These are phyloP conservation scores for Colletes collaris DNA, from an alignment of 2,888 invertebrate genomes.

Conservation along the genomic window DNA sequence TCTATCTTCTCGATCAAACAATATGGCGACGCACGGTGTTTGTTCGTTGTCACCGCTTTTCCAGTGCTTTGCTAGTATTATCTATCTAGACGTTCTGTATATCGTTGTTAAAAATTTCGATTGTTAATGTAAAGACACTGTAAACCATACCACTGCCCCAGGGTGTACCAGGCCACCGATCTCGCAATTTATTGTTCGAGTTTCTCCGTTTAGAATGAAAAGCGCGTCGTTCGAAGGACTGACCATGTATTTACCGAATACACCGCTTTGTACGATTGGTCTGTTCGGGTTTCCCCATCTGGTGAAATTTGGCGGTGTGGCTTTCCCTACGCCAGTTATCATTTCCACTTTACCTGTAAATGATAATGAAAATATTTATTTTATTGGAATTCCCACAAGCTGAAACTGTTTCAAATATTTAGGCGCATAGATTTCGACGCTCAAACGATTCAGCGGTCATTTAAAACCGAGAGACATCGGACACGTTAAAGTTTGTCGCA, in stretches of 20 bases:
- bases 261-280: slow-evolving; percentile 87
- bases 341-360: slow-evolving; percentile 88
- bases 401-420: no score
- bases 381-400: no score
- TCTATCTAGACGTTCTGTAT: slow-evolving; percentile 10
- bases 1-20: slow-evolving; percentile 20
- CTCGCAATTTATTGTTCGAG: slow-evolving; percentile 89
- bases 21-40: slow-evolving; percentile 21
- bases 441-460: no score
- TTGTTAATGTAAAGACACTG: slow-evolving; percentile 84
- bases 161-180: slow-evolving; percentile 88
- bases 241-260: slow-evolving; percentile 89
- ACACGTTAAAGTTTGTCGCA: no score
- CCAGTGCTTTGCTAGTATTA: slow-evolving; percentile 12
- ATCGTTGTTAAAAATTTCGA: slow-evolving; percentile 43
- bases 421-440: no score
- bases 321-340: slow-evolving; percentile 89
- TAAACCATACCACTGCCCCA: slow-evolving; percentile 87
- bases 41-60: slow-evolving; percentile 7
- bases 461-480: no score
- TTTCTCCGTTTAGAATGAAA: slow-evolving; percentile 89
- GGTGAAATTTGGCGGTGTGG: slow-evolving; percentile 84
- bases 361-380: not conserved
- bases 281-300: slow-evolving; percentile 88
- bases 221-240: slow-evolving; percentile 89